Evolutionary conservation across 2,797 vertebrate genomes (phyloP), one percentile per base, ranked within the genome.

Genomic region (Argya squamiceps): DNA sequence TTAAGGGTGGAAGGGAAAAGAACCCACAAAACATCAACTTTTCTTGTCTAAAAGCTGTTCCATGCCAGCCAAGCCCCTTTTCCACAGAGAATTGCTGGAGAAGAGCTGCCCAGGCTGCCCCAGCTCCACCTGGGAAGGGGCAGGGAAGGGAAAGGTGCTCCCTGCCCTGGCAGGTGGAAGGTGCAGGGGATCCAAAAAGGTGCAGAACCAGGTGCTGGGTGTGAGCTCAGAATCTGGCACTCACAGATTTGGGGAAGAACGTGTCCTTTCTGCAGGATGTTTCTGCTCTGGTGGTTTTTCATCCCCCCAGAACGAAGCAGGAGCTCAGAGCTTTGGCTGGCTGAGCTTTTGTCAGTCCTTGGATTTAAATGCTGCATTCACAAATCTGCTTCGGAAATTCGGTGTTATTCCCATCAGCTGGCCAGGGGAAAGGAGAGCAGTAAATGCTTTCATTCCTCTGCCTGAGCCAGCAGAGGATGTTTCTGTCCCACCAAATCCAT

Each of bases 391-490:
- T 0, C 2, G 6, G 3, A 4, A 6, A 36, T 44, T 6, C 14
- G 10, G 3, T 90, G 87, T 41, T 95, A 87, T 86, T 78, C 47
- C 30, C 87, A 88, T 96, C 49, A 92, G 43, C 47, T 44, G 27
- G 5, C 47, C 24, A 44, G 73, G 64, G 81, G 69, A 53, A 81
- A 43, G 34, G 56, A 91, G 56, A n/a, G 67, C 89, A 88, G 47
- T 24, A 6, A 76, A 82, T 27, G 63, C 50, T 24, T 95, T 87
- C 92, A 18, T 91, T 95, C 95, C 81, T 91, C 32, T 39, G 34
- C 59, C 92, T 8, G 32, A n/a, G 95, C 91, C 91, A 94, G 84
- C 59, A 59, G 73, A 78, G 84, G 77, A 89, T 75, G 74, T 82
- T 94, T 75, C 71, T 83, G 73, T 6, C 29, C 47, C 84, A 29